Evolutionary conservation across 30 jellyfish, hydroid and myxozoan genomes (phyloP).

Genomic region (Aurelia aurita complex sp. Pacific): DNA sequence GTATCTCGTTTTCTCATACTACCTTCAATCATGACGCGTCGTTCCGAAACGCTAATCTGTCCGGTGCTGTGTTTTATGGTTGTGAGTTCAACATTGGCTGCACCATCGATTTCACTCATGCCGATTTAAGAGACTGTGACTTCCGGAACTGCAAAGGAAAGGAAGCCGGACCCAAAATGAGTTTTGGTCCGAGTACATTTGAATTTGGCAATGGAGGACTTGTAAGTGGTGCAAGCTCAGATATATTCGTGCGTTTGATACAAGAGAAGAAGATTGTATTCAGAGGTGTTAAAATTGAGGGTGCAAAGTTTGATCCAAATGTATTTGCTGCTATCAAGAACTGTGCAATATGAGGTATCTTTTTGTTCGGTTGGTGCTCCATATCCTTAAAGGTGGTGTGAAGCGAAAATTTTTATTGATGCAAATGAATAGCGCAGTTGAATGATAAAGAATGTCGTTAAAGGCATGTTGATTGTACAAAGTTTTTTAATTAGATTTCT

Average conservation of each 20-base stretch:
- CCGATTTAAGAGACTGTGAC: slow-evolving; percentile 83
- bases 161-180: slow-evolving; percentile 88
- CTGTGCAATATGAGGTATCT: background rate
- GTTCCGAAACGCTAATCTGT: slow-evolving; percentile 68
- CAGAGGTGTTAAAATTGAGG: slow-evolving; percentile 83
- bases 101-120: slow-evolving; percentile 69
- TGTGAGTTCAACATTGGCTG: slow-evolving; percentile 84
- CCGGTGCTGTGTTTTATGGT: slow-evolving; percentile 80
- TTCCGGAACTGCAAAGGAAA: slow-evolving; percentile 89
- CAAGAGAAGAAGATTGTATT: slow-evolving; percentile 62
- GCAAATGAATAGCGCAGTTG: no score
- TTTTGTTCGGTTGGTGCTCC: no score
- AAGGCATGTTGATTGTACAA: no score
- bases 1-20: slow-evolving; percentile 81
- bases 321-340: slow-evolving; percentile 43
- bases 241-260: slow-evolving; percentile 60
- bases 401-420: no score
- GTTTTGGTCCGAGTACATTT: slow-evolving; percentile 81
- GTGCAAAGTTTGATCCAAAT: slow-evolving; percentile 85
- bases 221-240: slow-evolving; percentile 92
- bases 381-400: no score
- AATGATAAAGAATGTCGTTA: no score
- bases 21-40: slow-evolving; percentile 77
- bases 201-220: slow-evolving; percentile 88
- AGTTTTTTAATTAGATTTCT: no score